Percentiles rank a stretch among this genome's conserved stretches.
Conservation (phyloP, 2,113 vertebrate genomes). For the Lepus americanus region DNA sequence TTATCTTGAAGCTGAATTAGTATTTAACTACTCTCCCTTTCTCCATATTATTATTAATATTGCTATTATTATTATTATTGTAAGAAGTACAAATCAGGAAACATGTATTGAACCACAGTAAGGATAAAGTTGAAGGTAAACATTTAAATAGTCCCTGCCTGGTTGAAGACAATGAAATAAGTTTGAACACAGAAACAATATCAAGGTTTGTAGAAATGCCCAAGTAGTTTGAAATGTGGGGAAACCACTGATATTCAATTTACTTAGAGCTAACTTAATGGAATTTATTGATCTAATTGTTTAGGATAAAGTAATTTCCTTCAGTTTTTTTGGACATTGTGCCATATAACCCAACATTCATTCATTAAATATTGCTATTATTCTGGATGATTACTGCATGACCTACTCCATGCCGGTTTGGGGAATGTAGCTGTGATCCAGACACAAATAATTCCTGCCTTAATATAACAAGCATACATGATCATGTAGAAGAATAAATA, state of each 20-base stretch:
- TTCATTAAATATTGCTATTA: not conserved
- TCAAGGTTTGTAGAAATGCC: not conserved
- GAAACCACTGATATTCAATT: not conserved
- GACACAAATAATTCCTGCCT: not conserved
- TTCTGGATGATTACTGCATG: not conserved
- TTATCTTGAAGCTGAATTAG: not conserved
- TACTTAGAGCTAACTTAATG: not conserved
- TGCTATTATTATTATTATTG: too few species aligned
- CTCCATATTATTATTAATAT: too few species aligned
- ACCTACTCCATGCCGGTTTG: fast-evolving
- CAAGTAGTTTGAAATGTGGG: not conserved
- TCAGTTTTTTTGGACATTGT: not conserved
- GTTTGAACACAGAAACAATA: not conserved
- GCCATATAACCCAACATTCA: not conserved
- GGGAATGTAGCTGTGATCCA: not conserved
- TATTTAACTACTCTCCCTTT: fast-evolving
- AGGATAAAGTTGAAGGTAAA: not conserved
- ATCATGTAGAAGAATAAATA: not conserved
- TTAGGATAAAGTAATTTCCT: not conserved
- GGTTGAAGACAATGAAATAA: not conserved
- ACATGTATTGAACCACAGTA: not conserved
- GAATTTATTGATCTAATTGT: not conserved
- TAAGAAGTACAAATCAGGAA: not conserved
- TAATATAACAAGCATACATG: not conserved
- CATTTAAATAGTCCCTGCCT: not conserved